phyloP scores from a whole-genome alignment of 1,140 invertebrate genomes.

The Microvelia longipes region DNA sequence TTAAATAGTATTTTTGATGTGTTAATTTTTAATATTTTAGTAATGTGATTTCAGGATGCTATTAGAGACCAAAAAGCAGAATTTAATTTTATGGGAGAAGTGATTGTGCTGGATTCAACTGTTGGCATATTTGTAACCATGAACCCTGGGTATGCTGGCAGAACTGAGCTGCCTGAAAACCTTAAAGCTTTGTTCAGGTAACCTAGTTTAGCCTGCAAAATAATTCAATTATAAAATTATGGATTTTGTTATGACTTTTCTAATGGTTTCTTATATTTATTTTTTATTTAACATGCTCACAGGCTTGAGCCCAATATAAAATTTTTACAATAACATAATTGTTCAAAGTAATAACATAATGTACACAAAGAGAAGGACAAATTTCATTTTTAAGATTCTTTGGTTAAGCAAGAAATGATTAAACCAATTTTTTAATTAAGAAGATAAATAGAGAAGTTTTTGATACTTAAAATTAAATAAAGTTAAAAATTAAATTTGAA shows the following conservation, averaged over 20 bases:
- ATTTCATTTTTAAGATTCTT: no score
- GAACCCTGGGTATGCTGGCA: constrained; percentile 92
- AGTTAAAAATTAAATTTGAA: no score
- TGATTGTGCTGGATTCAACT: constrained; percentile 60
- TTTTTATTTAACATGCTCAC: background rate
- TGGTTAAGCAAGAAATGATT: no score
- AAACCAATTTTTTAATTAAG: no score
- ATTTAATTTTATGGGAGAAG: constrained; percentile 91
- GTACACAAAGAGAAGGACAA: no score
- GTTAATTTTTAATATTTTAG: no score
- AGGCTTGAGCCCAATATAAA: background rate
- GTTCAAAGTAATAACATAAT: no score
- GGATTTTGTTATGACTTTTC: background rate
- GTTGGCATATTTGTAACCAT: constrained; percentile 96
- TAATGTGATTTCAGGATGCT: no score
- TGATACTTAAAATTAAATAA: no score
- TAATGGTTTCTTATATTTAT: background rate
- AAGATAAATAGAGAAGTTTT: no score
- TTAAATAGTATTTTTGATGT: no score
- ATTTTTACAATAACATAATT: no score
- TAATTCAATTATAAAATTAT: background rate
- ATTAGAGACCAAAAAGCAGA: constrained; percentile 73
- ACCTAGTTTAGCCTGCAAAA: background rate
- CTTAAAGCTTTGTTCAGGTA: constrained; percentile 74
- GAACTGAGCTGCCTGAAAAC: constrained; percentile 78